Percentiles rank a stretch among this genome's conserved stretches.
Conservation (phyloP, 1,140 invertebrate genomes). For the Ostrea edulis region DNA sequence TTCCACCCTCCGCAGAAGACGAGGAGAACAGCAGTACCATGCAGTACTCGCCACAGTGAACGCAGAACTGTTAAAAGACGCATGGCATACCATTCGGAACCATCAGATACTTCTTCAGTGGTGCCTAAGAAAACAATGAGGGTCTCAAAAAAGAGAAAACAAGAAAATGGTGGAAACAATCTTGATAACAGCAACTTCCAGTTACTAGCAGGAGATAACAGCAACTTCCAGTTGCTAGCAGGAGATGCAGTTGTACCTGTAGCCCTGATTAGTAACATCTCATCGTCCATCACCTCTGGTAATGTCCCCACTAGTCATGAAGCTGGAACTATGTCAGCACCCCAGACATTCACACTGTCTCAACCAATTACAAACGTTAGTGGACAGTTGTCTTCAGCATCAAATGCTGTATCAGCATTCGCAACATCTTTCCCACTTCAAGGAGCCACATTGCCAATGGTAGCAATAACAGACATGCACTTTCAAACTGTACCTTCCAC, state of each 20-base stretch:
- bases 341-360: background rate
- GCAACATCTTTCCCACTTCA: background rate
- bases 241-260: conserved; percentile 15
- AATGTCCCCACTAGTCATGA: background rate
- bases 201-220: background rate
- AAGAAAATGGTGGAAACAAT: background rate
- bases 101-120: background rate
- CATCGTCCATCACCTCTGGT: background rate
- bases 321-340: background rate
- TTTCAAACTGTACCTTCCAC: background rate
- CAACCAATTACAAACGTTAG: background rate
- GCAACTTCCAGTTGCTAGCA: background rate
- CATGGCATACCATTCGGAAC: background rate
- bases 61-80: background rate
- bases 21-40: background rate
- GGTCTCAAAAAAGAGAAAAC: background rate
- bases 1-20: background rate
- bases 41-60: background rate
- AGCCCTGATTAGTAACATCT: conserved; percentile 2
- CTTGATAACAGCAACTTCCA: background rate
- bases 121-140: background rate
- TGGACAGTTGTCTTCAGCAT: background rate
- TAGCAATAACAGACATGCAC: conserved; percentile 2
- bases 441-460: background rate
- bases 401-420: background rate